Evolutionary conservation across 1,140 invertebrate species (phyloP).

Genomic region (Dendrolimus punctatus): DNA sequence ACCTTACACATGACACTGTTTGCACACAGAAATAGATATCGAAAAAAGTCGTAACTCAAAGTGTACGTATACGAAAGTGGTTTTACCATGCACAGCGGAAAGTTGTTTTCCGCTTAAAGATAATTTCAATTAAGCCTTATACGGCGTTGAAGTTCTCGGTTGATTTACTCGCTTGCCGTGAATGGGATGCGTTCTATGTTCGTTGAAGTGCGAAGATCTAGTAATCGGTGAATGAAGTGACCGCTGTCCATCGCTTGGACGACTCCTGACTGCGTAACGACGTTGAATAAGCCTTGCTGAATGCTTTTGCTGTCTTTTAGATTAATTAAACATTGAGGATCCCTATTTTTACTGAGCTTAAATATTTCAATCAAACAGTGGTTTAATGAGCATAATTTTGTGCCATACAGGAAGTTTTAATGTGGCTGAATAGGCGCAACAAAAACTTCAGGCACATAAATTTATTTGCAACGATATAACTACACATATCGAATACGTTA

Average conservation of each 20-base stretch:
- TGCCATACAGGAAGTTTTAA: too few relatives aligned
- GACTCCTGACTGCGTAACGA: constrained; percentile 19
- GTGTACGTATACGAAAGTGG: constrained; percentile 53
- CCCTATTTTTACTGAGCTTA: too few relatives aligned
- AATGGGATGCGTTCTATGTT: constrained; percentile 63
- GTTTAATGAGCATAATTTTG: too few relatives aligned
- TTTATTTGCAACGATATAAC: too few relatives aligned
- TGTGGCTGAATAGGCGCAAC: too few relatives aligned
- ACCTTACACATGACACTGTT: constrained; percentile 16
- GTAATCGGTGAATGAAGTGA: constrained; percentile 56
- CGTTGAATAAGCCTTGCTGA: constrained; percentile 15
- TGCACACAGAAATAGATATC: constrained; percentile 51
- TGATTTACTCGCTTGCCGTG: constrained; percentile 64
- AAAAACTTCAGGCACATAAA: too few relatives aligned
- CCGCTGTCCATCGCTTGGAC: constrained; percentile 24
- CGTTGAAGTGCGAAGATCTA: constrained; percentile 61
- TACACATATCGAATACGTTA: too few relatives aligned
- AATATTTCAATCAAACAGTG: too few relatives aligned
- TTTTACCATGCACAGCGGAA: constrained; percentile 46
- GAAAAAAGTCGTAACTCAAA: constrained; percentile 60
- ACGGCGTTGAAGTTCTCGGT: constrained; percentile 40
- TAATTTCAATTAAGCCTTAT: constrained; percentile 38
- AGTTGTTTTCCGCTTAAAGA: constrained; percentile 59
- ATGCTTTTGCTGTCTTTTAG: too few relatives aligned
- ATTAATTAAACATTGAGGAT: too few relatives aligned